Base-by-base conservation (phyloP, 2,888 invertebrate species). In the Atrina japonica region DNA sequence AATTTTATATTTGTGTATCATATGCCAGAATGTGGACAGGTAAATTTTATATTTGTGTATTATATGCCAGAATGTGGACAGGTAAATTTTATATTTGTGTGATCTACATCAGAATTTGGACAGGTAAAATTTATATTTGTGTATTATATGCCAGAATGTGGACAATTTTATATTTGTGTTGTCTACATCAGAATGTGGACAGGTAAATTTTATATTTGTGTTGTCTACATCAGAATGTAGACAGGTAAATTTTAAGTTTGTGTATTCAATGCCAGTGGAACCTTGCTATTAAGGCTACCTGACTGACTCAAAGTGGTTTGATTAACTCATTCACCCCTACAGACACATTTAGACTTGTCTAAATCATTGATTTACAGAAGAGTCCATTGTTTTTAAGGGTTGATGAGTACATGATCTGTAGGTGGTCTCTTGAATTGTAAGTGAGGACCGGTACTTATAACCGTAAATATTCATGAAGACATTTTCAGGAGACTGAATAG, bases 1-100 rank as follows among this genome's bases (percentile, higher is more conserved):
- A 84, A 43, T 18, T 21, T 47, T 49, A 11, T 45, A 27, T 9
- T 7, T 40, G 43, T 47, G 3, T n/a, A 21, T 30, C 40, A 25
- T n/a, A 43, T 49, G 23, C 29, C 25, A 52, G 40, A 47, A 25
- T 29, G n/a, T 11, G 11, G 23, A 6, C 29, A 35, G 1, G 21
- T 18, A 14, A 84, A 43, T 18, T 21, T 47, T 49, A 11, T 45
- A 27, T 9, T 7, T 40, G 43, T 47, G 16, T 9, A 7, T 35
- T 47, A 18, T 16, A 25, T 23, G 16, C 29, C 25, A 52, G 40
- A 47, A 7, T 27, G 29, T 52, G 16, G 16, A 25, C 25, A 25
- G 7, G 23, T 29, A 25, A 25, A 43, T 18, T 21, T 47, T 49
- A 11, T 45, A 27, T 9, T 7, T 40, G 43, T 47, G 16, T 9